phyloP scores from a whole-genome alignment of 2,113 vertebrate species.

The Tetraodon nigroviridis region DNA sequence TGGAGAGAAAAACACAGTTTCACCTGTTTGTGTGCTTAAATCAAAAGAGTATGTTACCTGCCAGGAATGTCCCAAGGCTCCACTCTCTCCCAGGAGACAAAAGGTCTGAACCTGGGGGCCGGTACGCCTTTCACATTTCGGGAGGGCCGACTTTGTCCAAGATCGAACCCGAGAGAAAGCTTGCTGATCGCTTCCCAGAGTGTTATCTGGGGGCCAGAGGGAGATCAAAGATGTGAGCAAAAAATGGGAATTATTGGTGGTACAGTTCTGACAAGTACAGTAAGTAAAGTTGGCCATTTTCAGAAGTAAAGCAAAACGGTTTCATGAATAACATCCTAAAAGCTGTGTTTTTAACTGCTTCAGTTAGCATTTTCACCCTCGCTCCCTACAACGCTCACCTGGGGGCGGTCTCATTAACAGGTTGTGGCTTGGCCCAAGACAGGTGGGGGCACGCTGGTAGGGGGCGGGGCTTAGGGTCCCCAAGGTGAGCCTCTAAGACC shows the following conservation, averaged over 20 bases:
- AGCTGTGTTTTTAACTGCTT: too few relatives aligned
- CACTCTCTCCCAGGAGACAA: slow-evolving; percentile 97
- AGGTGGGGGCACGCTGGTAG: slow-evolving; percentile 95
- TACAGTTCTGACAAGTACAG: too few relatives aligned
- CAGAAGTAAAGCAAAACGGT: not conserved
- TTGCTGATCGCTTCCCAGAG: slow-evolving; percentile 99
- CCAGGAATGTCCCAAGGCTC: slow-evolving; percentile 99
- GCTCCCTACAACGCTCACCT: slow-evolving; percentile 36
- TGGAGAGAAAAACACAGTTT: not conserved
- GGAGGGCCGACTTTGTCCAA: slow-evolving; percentile 94
- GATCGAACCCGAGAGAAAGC: slow-evolving; percentile 88
- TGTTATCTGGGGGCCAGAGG: slow-evolving; percentile 76
- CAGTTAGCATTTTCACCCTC: too few relatives aligned
- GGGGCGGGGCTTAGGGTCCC: slow-evolving; percentile 89
- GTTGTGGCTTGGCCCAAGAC: slow-evolving; percentile 97
- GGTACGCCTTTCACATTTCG: slow-evolving; percentile 86
- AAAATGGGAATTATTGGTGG: not conserved
- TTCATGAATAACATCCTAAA: not conserved
- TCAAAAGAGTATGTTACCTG: slow-evolving; percentile 72
- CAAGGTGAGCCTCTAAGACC: slow-evolving; percentile 90
- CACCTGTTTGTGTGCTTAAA: too few relatives aligned
- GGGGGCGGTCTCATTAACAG: slow-evolving; percentile 95
- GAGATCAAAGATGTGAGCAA: not conserved
- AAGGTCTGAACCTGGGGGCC: slow-evolving; percentile 93
- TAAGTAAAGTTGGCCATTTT: too few relatives aligned